Evolutionary conservation across 2,888 invertebrate species (phyloP).

Genomic region (Parthenolecanium corni): DNA sequence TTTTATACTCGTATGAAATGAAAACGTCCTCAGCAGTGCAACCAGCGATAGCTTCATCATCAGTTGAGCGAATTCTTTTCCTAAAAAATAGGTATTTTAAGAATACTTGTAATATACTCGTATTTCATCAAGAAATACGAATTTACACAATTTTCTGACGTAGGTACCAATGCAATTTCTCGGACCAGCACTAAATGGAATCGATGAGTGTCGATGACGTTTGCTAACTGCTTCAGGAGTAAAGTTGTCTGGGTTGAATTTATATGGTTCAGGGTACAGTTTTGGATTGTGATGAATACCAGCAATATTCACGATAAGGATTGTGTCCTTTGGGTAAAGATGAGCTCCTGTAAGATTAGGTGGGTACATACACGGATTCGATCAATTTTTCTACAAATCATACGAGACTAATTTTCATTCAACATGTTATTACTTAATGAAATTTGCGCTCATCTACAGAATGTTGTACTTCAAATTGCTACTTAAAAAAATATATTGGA

Average conservation of each 20-base stretch:
- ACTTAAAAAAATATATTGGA: too few species aligned
- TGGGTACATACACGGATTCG: too few species aligned
- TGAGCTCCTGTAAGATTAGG: conserved; percentile 1
- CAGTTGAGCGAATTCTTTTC: conserved; percentile 32
- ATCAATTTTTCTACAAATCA: too few species aligned
- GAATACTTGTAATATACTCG: too few species aligned
- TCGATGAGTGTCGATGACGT: conserved; percentile 5
- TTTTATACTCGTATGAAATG: conserved; percentile 30
- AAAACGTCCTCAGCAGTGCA: conserved; percentile 31
- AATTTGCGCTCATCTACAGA: too few species aligned
- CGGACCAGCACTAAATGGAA: conserved; percentile 4
- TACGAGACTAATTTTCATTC: too few species aligned
- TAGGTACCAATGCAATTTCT: conserved; percentile 13
- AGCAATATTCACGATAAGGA: neutral
- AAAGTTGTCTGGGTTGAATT: conserved; percentile 18
- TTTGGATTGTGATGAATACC: conserved; percentile 5
- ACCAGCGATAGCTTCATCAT: conserved; percentile 32
- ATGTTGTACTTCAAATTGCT: too few species aligned
- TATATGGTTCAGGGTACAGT: conserved; percentile 12
- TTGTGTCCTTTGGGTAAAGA: neutral
- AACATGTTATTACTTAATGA: too few species aligned
- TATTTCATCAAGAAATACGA: too few species aligned
- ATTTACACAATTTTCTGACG: too few species aligned
- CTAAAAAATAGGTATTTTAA: conserved; percentile 13
- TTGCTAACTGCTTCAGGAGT: conserved; percentile 6